These are phyloP conservation scores for Gnathonemus longibarbis DNA, from an alignment of 2,113 vertebrate genomes.

Conservation along the genomic window DNA sequence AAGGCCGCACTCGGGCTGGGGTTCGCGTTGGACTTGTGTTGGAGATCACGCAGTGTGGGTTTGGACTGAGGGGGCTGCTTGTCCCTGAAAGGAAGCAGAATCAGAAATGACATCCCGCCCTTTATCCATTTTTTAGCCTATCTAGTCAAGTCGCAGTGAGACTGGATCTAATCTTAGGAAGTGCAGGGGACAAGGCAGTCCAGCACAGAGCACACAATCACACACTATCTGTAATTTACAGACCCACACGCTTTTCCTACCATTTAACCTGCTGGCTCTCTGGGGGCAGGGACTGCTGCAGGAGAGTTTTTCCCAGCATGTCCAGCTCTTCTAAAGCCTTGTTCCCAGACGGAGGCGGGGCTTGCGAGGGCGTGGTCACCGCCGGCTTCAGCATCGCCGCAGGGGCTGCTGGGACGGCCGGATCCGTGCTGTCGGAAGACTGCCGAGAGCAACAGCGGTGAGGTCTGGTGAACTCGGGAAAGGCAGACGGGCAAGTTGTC, in stretches of 20 bases:
- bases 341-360: slow-evolving; percentile 37
- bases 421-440: slow-evolving; percentile 66
- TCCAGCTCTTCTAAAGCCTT: slow-evolving; percentile 85
- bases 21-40: slow-evolving; percentile 62
- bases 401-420: slow-evolving; percentile 30
- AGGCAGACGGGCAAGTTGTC: background rate
- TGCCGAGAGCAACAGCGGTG: slow-evolving; percentile 35
- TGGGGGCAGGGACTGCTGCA: slow-evolving; percentile 89
- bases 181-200: background rate
- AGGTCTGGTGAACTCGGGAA: background rate
- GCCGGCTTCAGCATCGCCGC: slow-evolving; percentile 49
- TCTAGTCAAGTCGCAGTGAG: background rate
- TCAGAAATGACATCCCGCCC: background rate
- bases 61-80: slow-evolving; percentile 72
- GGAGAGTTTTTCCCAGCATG: slow-evolving; percentile 80
- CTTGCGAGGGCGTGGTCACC: slow-evolving; percentile 32
- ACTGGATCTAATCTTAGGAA: background rate
- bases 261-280: slow-evolving; percentile 87
- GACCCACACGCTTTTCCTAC: slow-evolving; percentile 47
- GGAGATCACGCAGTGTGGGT: slow-evolving; percentile 82
- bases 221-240: background rate
- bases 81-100: slow-evolving; percentile 62
- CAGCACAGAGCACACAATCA: background rate
- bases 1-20: slow-evolving; percentile 27
- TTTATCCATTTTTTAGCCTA: background rate